Base-by-base conservation (phyloP, 2,797 vertebrate species). In the Galago senegalensis region DNA sequence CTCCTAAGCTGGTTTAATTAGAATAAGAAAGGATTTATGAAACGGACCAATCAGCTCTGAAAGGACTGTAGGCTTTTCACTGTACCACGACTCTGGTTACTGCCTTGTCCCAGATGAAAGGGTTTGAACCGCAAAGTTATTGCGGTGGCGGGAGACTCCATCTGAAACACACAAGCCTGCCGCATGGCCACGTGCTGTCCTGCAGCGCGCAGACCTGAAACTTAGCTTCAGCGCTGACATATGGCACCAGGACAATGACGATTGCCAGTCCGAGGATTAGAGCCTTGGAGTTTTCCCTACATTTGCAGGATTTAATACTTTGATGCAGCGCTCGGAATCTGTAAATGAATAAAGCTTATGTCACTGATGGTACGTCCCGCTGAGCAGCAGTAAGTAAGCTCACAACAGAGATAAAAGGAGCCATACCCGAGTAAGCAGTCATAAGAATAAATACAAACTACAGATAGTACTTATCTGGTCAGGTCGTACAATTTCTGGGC, bases 381-480 rank as follows among this genome's bases (percentile, higher is more conserved):
- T 75, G 91, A 97, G 89, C 79, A 67, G 46, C 60, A 83, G 87
- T 80, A 80, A 97, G 92, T 79, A 91, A 97, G 91, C 91, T 89
- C 87, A 60, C 21, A 46, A 79, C 84, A 91, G 81, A 96, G 86
- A 93, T 96, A 69, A 95, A 97, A 92, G 93, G 69, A 92, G 83
- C 61, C 49, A 67, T 56, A 31, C 37, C 70, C 5, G 2, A 83
- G 77, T 88, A 92, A 91, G 93, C 75, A 77, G 60, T 92, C 83
- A 81, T 70, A 89, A 90, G 83, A 94, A 89, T 94, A 94, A 95
- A 89, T 76, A 94, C 75, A 94, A 94, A 93, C 85, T 73, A 21
- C 73, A 96, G 88, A 91, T 91, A 90, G 79, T 91, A 88, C 56
- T 94, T 96, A 97, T 87, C 95, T 96, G 76, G 87, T 94, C 80